phyloP scores from a whole-genome alignment of 2,888 invertebrate species.

The Sussaba pulchella region DNA sequence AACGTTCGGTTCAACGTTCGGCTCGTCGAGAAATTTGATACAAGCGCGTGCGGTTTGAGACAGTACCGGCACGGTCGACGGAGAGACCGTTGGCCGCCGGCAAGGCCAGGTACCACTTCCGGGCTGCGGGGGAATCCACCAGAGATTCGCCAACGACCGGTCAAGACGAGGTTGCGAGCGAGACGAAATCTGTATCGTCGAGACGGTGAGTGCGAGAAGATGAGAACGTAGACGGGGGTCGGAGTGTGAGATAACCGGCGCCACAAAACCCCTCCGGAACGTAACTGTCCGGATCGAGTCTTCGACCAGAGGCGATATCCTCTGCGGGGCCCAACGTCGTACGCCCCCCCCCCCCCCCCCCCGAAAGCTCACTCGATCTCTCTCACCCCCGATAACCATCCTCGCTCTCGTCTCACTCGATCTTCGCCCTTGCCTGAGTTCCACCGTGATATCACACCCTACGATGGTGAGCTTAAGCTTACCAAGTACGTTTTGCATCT shows the following conservation, averaged over 20 bases:
- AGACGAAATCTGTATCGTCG: slow-evolving; percentile 40
- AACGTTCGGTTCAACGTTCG: slow-evolving; percentile 33
- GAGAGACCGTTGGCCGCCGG: slow-evolving; percentile 64
- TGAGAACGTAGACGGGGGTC: slow-evolving; percentile 61
- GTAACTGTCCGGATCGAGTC: slow-evolving; percentile 71
- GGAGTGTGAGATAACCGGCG: slow-evolving; percentile 52
- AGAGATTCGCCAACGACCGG: slow-evolving; percentile 65
- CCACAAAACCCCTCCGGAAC: slow-evolving; percentile 48
- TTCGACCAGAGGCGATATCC: slow-evolving; percentile 58
- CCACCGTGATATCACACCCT: slow-evolving; percentile 48
- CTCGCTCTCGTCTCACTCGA: slow-evolving; percentile 31
- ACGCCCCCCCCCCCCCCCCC: no score
- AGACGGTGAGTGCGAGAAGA: slow-evolving; percentile 33
- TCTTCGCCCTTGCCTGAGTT: slow-evolving; percentile 39
- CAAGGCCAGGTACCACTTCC: slow-evolving; percentile 73
- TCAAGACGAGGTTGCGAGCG: background rate
- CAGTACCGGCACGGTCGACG: background rate
- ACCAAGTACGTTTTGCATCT: slow-evolving; percentile 83
- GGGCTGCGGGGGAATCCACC: slow-evolving; percentile 77
- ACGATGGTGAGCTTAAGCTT: slow-evolving; percentile 76
- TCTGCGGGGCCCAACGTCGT: slow-evolving; percentile 37
- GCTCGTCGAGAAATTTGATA: slow-evolving; percentile 52
- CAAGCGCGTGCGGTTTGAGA: slow-evolving; percentile 35
- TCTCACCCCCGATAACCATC: no score
- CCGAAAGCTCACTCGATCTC: slow-evolving; percentile 49